Evolutionary conservation across 2,113 vertebrate genomes (phyloP).

Genomic region (Tretioscincus oriximinensis): DNA sequence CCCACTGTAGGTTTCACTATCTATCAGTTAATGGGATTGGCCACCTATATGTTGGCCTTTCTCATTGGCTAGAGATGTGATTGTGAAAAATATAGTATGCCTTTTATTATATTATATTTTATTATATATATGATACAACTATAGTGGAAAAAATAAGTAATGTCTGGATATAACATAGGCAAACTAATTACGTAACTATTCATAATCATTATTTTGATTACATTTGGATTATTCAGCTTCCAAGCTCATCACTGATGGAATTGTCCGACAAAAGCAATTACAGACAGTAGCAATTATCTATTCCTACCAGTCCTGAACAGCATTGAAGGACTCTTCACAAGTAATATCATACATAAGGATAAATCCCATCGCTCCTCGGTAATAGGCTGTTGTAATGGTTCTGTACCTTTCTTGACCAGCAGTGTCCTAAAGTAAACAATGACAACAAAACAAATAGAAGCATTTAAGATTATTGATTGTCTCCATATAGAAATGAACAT

Average conservation of each 20-base stretch:
- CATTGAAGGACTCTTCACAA: constrained; percentile 96
- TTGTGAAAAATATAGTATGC: no score
- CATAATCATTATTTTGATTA: background rate
- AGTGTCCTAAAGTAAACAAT: constrained; percentile 81
- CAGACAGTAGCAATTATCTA: background rate
- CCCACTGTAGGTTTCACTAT: no score
- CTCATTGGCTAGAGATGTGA: no score
- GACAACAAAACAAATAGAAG: constrained; percentile 5
- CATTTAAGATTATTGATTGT: no score
- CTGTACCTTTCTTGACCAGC: constrained; percentile 97
- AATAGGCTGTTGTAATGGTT: constrained; percentile 97
- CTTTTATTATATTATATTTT: no score
- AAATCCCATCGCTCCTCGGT: constrained; percentile 97
- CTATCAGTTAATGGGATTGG: no score
- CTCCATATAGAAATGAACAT: background rate
- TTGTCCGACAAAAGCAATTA: background rate
- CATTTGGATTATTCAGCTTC: background rate
- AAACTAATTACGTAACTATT: background rate
- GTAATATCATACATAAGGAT: constrained; percentile 98
- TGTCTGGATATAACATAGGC: no score
- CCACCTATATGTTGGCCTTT: no score
- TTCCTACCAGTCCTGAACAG: constrained; percentile 94
- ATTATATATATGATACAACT: no score
- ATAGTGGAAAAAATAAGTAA: no score
- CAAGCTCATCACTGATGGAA: background rate